Evolutionary conservation across 1,140 invertebrate species (phyloP).

Genomic region (Brachystomella parvula): DNA sequence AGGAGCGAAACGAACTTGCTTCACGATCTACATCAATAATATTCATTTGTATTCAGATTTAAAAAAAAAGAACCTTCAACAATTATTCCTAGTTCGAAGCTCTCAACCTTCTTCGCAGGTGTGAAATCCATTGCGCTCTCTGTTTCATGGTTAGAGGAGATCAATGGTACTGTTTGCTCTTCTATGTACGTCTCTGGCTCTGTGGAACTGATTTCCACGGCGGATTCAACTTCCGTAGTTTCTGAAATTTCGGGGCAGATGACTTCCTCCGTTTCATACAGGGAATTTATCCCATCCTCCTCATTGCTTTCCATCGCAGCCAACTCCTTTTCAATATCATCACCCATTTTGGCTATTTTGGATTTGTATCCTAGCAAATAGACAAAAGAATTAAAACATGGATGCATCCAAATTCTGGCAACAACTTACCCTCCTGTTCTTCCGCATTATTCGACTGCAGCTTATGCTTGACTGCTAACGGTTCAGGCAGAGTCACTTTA

Average conservation of each 20-base stretch:
- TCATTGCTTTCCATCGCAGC: slow-evolving; percentile 6
- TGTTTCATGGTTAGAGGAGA: no score
- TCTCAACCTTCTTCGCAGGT: no score
- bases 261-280: not conserved
- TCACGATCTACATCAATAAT: slow-evolving; percentile 22
- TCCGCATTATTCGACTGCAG: not conserved
- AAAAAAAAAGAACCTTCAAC: no score
- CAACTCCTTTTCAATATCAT: slow-evolving; percentile 6
- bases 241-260: not conserved
- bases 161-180: no score
- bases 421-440: not conserved
- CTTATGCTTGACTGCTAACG: not conserved
- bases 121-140: no score
- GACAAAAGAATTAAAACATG: not conserved
- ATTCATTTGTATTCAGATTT: no score
- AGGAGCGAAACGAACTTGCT: slow-evolving; percentile 33
- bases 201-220: not conserved
- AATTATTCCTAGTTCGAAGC: no score
- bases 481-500: slow-evolving; percentile 12
- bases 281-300: not conserved
- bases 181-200: no score
- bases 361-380: not conserved
- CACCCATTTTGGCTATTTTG: slow-evolving; percentile 2
- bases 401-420: not conserved
- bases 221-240: not conserved